Percentiles rank a stretch among this genome's conserved stretches.
phyloP scores from a whole-genome alignment of 2,113 vertebrate genomes.

The Heteronetta atricapilla region DNA sequence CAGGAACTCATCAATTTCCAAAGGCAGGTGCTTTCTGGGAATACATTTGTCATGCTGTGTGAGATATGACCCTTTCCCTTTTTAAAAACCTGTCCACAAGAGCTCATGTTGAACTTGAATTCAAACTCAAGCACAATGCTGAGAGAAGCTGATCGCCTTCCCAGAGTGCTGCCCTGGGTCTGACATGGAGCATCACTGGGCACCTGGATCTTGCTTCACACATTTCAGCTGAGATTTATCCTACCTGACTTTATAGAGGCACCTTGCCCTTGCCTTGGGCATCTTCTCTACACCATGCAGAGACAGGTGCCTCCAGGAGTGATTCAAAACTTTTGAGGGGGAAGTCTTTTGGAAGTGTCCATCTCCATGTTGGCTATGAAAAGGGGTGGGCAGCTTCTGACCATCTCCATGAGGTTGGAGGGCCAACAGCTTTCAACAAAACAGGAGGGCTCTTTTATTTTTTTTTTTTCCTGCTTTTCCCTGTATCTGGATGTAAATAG shows the following conservation, averaged over 20 bases:
- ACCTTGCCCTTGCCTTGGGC: not conserved
- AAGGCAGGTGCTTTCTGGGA: not conserved
- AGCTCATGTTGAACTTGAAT: not conserved
- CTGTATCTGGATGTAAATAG: not conserved
- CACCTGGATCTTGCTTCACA: accelerated
- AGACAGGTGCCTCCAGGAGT: not conserved
- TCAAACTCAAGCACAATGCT: not conserved
- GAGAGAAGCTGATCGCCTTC: not conserved
- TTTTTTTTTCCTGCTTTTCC: not conserved
- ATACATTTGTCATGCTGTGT: not conserved
- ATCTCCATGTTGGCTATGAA: not conserved
- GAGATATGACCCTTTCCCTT: not conserved
- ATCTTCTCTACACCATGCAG: not conserved
- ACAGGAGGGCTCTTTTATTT: accelerated
- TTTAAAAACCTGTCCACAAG: not conserved
- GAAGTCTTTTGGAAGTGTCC: not conserved
- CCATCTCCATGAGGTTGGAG: not conserved
- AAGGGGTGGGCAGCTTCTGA: not conserved
- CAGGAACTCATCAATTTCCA: not conserved
- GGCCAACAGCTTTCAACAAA: not conserved
- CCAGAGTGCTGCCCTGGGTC: not conserved
- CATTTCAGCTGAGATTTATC: not conserved
- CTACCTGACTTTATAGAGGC: not conserved
- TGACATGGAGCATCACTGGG: not conserved
- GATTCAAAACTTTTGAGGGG: accelerated